These are phyloP conservation scores for Euphonia xanthogaster DNA, from an alignment of 2,797 vertebrate species.

Conservation along the genomic window DNA sequence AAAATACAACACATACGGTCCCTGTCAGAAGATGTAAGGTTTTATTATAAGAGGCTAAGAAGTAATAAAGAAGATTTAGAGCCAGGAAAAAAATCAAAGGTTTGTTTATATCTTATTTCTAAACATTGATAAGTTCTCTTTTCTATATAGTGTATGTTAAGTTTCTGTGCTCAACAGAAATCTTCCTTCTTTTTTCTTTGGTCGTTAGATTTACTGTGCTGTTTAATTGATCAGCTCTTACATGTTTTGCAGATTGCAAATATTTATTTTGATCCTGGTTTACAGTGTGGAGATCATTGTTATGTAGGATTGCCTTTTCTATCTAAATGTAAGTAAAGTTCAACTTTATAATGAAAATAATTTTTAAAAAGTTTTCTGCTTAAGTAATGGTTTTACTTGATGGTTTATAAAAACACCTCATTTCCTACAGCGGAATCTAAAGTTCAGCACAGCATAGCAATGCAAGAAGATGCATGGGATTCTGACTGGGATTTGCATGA, in stretches of 20 bases:
- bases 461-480: slow-evolving; percentile 95
- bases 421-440: slow-evolving; percentile 84
- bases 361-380: background rate
- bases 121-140: background rate
- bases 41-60: slow-evolving; percentile 92
- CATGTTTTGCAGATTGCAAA: slow-evolving; percentile 91
- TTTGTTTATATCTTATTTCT: background rate
- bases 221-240: background rate
- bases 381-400: background rate
- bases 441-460: slow-evolving; percentile 80
- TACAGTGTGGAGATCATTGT: slow-evolving; percentile 94
- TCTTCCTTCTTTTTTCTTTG: background rate
- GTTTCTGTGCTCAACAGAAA: background rate
- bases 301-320: slow-evolving; percentile 96
- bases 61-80: slow-evolving; percentile 95
- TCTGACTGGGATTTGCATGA: slow-evolving; percentile 92
- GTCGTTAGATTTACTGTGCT: background rate
- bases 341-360: background rate
- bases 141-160: background rate
- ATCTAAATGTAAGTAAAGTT: slow-evolving; percentile 88
- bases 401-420: background rate
- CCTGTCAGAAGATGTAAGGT: slow-evolving; percentile 90
- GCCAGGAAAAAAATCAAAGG: slow-evolving; percentile 94
- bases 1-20: slow-evolving; percentile 92
- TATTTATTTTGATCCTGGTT: slow-evolving; percentile 97